A percentile compares a stretch with the other conserved stretches of the same genome.
Evolutionary conservation across 2,797 vertebrate species (phyloP).

Genomic region (Oryzias dopingdopingensis): DNA sequence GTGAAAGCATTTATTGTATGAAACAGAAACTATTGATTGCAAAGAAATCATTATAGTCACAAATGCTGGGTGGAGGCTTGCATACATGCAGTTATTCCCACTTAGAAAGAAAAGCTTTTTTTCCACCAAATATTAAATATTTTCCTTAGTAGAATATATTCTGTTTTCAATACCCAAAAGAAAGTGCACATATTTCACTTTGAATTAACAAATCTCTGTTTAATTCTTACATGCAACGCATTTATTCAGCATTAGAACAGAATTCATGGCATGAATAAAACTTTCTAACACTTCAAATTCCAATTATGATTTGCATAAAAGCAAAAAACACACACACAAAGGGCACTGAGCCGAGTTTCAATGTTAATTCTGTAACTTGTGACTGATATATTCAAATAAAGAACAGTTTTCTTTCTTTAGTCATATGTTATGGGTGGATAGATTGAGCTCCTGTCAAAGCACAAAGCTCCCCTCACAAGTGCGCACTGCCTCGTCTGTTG

Average conservation of each 20-base stretch:
- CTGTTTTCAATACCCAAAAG: constrained; percentile 53
- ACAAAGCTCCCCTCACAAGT: constrained; percentile 81
- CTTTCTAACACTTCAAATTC: constrained; percentile 56
- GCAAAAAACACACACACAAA: constrained; percentile 34
- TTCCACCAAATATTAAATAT: constrained; percentile 64
- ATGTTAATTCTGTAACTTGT: constrained; percentile 69
- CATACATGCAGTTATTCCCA: constrained; percentile 52
- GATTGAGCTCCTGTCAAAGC: constrained; percentile 77
- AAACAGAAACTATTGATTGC: constrained; percentile 53
- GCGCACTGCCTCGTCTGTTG: constrained; percentile 77
- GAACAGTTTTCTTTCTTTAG: constrained; percentile 59
- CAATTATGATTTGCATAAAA: constrained; percentile 44
- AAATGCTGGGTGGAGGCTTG: constrained; percentile 21
- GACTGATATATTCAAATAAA: constrained; percentile 65
- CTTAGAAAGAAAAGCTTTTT: constrained; percentile 46
- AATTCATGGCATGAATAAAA: constrained; percentile 60
- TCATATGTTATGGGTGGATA: constrained; percentile 76
- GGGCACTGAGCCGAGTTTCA: constrained; percentile 34
- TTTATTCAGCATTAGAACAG: constrained; percentile 61
- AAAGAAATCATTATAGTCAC: constrained; percentile 30
- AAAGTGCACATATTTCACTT: constrained; percentile 50
- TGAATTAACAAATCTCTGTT: constrained; percentile 61
- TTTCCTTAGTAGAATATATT: constrained; percentile 52
- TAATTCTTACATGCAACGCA: constrained; percentile 47
- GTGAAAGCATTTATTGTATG: constrained; percentile 43